A percentile compares a stretch with the other conserved stretches of the same genome.
These are phyloP conservation scores for Dendrolimus pini DNA, from an alignment of 2,888 invertebrate genomes.

Conservation along the genomic window DNA sequence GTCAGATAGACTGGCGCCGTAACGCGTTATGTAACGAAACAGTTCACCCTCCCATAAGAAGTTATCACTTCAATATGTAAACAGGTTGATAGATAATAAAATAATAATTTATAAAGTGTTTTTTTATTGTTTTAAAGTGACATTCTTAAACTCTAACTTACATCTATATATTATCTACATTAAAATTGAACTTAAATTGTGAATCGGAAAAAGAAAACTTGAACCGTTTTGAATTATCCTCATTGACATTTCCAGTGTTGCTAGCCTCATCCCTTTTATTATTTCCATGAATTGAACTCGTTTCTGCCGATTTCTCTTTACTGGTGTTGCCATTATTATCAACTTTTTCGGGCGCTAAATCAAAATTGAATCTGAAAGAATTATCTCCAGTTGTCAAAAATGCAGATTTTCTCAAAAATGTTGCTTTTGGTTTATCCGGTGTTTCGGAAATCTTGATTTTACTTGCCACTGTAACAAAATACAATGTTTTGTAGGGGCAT, in stretches of 20 bases:
- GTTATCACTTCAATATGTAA: too few relatives aligned
- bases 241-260: conserved; percentile 17
- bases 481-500: background rate
- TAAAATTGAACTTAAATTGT: conserved; percentile 82
- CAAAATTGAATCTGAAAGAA: conserved; percentile 74
- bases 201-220: conserved; percentile 66
- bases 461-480: conserved; percentile 64
- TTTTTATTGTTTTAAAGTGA: background rate
- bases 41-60: too few relatives aligned
- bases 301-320: conserved; percentile 10
- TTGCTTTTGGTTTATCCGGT: conserved; percentile 75
- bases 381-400: conserved; percentile 67
- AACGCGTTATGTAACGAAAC: too few relatives aligned
- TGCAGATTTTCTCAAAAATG: conserved; percentile 82
- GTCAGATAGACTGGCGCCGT: too few relatives aligned
- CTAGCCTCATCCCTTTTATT: conserved; percentile 13
- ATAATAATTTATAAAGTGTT: background rate
- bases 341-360: conserved; percentile 36
- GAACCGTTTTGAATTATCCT: conserved; percentile 31
- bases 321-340: conserved; percentile 25
- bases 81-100: background rate
- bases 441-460: conserved; percentile 76
- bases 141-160: background rate
- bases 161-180: conserved; percentile 37
- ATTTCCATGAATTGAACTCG: conserved; percentile 9